A percentile compares a stretch with the other conserved stretches of the same genome.
Conservation (phyloP, 2,888 invertebrate species). For the Dasypogon diadema region DNA sequence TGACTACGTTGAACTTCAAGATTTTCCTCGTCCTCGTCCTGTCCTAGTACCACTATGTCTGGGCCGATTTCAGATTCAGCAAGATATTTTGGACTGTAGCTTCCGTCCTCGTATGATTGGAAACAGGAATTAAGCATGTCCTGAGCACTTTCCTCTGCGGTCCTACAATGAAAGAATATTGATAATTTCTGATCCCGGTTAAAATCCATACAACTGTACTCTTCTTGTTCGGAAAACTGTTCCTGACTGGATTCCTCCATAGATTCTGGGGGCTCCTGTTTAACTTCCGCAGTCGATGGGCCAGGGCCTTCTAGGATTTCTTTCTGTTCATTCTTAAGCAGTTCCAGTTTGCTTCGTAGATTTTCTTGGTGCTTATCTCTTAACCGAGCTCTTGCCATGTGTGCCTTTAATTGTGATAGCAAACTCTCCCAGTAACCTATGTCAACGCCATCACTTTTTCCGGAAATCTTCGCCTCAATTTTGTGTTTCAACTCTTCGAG, state of each 20-base stretch:
- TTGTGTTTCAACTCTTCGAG: slow-evolving; percentile 84
- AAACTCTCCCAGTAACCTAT: slow-evolving; percentile 98
- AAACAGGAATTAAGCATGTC: slow-evolving; percentile 69
- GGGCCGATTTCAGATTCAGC: slow-evolving; percentile 74
- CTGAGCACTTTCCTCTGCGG: slow-evolving; percentile 52
- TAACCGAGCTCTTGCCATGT: slow-evolving; percentile 92
- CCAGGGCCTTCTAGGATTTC: slow-evolving; percentile 65
- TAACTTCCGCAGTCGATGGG: slow-evolving; percentile 24
- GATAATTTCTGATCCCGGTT: not conserved
- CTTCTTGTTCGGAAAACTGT: slow-evolving; percentile 53
- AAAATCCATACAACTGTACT: not conserved
- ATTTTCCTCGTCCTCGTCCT: slow-evolving; percentile 81
- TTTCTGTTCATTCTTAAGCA: slow-evolving; percentile 88
- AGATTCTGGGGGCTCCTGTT: slow-evolving; percentile 53
- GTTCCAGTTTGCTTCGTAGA: slow-evolving; percentile 86
- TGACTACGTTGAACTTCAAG: slow-evolving; percentile 80
- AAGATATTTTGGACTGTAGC: slow-evolving; percentile 86
- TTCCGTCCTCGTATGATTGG: slow-evolving; percentile 81
- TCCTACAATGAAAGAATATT: slow-evolving; percentile 1
- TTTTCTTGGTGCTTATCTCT: slow-evolving; percentile 93
- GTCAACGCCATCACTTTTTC: slow-evolving; percentile 90
- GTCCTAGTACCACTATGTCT: slow-evolving; percentile 81
- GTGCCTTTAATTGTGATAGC: slow-evolving; percentile 94
- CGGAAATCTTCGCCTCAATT: slow-evolving; percentile 88
- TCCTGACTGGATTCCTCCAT: slow-evolving; percentile 54